These are phyloP conservation scores for Drymonia ruficornis DNA, from an alignment of 2,888 invertebrate species.

Conservation along the genomic window DNA sequence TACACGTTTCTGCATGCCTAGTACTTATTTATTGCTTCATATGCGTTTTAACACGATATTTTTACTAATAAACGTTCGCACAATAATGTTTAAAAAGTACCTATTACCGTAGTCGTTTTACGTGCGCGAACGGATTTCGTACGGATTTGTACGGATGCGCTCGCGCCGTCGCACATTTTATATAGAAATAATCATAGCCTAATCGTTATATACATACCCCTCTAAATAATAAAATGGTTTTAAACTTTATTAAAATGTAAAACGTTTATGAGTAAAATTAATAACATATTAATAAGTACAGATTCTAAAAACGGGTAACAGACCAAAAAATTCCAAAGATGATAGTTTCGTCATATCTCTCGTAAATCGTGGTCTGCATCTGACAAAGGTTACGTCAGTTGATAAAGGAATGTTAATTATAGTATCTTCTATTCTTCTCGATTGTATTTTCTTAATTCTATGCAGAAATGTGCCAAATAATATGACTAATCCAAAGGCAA, in stretches of 20 bases:
- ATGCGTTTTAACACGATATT: conserved; percentile 15
- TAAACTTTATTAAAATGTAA: conserved; percentile 5
- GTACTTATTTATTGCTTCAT: conserved; percentile 20
- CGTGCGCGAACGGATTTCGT: conserved; percentile 19
- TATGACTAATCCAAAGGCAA: conserved; percentile 37
- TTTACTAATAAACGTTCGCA: conserved; percentile 1
- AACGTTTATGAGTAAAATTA: not conserved
- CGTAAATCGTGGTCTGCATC: conserved; percentile 19
- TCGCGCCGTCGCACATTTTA: not conserved
- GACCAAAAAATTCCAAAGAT: conserved; percentile 37
- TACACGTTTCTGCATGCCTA: conserved; percentile 40
- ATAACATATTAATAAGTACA: conserved; percentile 10
- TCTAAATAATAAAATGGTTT: not conserved
- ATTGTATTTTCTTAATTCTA: not conserved
- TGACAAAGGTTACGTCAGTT: conserved; percentile 1
- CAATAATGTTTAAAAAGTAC: conserved; percentile 3
- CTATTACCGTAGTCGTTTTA: not conserved
- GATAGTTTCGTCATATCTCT: conserved; percentile 32
- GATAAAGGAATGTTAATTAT: conserved; percentile 17
- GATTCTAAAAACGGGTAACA: conserved; percentile 34
- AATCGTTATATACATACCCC: too few relatives aligned
- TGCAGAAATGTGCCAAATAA: conserved; percentile 33
- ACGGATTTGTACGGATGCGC: conserved; percentile 8
- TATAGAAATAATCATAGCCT: not conserved
- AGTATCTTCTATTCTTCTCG: not conserved